phyloP scores from a whole-genome alignment of 2,888 invertebrate genomes.

The Dicyrtoma fusca region DNA sequence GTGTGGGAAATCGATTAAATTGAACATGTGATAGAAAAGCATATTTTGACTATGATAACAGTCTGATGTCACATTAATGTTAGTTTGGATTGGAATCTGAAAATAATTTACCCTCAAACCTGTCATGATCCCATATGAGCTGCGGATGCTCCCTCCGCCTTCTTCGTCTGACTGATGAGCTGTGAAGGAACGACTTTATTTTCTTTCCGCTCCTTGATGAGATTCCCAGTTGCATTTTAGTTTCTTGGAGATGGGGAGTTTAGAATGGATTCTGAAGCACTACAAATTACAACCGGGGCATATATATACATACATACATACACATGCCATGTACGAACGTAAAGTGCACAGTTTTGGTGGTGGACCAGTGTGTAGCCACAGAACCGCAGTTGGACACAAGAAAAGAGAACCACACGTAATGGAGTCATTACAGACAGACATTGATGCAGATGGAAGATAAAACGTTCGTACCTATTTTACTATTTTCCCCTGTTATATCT shows the following conservation, averaged over 20 bases:
- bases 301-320: not conserved
- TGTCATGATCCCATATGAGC: slow-evolving; percentile 36
- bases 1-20: not conserved
- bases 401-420: no score
- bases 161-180: slow-evolving; percentile 54
- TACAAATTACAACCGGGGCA: not conserved
- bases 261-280: not conserved
- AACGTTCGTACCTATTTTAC: no score
- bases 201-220: slow-evolving; percentile 55
- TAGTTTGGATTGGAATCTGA: slow-evolving; percentile 9
- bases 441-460: no score
- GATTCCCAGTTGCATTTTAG: slow-evolving; percentile 46
- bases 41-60: slow-evolving; percentile 10
- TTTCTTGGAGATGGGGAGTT: no score
- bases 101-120: slow-evolving; percentile 35
- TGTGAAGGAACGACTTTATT: slow-evolving; percentile 46
- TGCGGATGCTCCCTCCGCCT: not conserved
- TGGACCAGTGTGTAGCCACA: no score
- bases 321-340: not conserved
- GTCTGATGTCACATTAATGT: not conserved
- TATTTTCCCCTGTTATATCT: no score
- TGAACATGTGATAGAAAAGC: not conserved
- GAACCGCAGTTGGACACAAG: no score
- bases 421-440: no score
- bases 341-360: not conserved